Base-by-base conservation (phyloP, 2,797 vertebrate species). In the Okamejei kenojei region DNA sequence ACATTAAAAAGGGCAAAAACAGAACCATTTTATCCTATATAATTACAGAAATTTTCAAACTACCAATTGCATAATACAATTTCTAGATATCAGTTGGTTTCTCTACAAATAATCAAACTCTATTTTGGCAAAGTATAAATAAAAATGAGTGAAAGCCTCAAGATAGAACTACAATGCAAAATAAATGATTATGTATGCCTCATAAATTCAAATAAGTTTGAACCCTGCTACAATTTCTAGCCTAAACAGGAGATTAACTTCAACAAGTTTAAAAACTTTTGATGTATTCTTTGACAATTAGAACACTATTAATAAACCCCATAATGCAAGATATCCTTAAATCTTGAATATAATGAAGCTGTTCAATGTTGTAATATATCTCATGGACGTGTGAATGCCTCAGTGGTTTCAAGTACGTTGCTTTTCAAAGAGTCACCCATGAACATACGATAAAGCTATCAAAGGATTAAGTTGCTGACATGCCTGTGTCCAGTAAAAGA, bases 261-360 rank as follows among this genome's bases (percentile, higher is more conserved):
- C 17, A 88, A 29, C 78, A 8, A 21, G 9, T 17, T 54, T 81
- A 65, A 63, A 65, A 54, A 84, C 45, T n/a, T 88, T 88, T 71
- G 38, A 45, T 23, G 21, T 23, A 38, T 91, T 73, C 38, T 65
- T 23, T 73, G 65, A 10, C 19, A 9, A 73, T 9, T 71, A 65
- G 65, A 71, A 90, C 35, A 84, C 26, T 6, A 23, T 10, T 58
- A 29, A 3, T 21, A 9, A 54, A 19, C 11, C 17, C 7, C 19
- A 2, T 38, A 8, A 38, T 54, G 10, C 7, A n/a, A 35, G 5
- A 45, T 8, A 32, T 0, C 35, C 5, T 63, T 71, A 17, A 45
- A 35, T 38, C 88, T 73, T 32, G 71, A 90, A 90, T 71, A 86
- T 86, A 86, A 19, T 63, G 58, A n/a, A 86, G 26, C 29, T n/a